Evolutionary conservation across 2,888 invertebrate genomes (phyloP).

Genomic region (Acronicta psi): DNA sequence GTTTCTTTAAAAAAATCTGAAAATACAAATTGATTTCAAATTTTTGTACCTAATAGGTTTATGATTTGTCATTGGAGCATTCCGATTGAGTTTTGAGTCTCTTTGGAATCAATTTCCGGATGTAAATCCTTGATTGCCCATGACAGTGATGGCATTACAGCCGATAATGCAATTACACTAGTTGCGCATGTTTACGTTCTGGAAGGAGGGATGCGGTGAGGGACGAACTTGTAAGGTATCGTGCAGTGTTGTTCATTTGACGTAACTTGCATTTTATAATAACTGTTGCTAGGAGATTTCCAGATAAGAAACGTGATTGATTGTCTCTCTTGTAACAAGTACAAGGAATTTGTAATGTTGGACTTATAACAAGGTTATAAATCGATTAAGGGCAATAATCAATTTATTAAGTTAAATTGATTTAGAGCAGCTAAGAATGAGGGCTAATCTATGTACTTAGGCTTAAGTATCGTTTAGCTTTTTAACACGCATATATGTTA

Average conservation of each 20-base stretch:
- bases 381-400: no score
- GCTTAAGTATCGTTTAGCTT: no score
- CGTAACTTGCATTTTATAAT: slow-evolving; percentile 42
- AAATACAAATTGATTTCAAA: background rate
- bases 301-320: no score
- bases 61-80: slow-evolving; percentile 7
- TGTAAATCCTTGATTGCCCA: slow-evolving; percentile 50
- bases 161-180: slow-evolving; percentile 78
- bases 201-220: slow-evolving; percentile 66
- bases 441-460: no score
- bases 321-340: background rate
- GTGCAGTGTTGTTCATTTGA: slow-evolving; percentile 51
- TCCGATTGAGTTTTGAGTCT: slow-evolving; percentile 28
- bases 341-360: no score
- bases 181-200: slow-evolving; percentile 70
- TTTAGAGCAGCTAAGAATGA: no score
- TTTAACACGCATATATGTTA: no score
- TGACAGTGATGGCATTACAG: slow-evolving; percentile 62
- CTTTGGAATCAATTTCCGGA: slow-evolving; percentile 44
- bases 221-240: slow-evolving; percentile 75
- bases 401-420: no score
- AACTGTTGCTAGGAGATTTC: slow-evolving; percentile 51
- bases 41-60: background rate
- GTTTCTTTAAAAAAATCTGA: slow-evolving; percentile 44
- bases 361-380: no score